Evolutionary conservation across 1,140 invertebrate genomes (phyloP).

Genomic region (Aphelenchoides besseyi): DNA sequence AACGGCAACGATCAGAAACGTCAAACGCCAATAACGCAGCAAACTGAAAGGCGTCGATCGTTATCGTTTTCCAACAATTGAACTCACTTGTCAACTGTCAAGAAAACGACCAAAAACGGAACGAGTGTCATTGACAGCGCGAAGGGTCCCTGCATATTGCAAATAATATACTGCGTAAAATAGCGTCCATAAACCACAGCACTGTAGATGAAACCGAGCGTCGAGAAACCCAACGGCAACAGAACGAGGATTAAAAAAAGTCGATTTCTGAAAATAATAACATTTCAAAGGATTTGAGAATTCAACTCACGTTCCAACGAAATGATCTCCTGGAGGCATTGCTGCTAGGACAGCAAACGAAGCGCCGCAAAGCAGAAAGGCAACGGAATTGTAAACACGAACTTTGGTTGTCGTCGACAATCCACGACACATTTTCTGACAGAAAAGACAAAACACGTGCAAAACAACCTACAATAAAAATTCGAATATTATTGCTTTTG

Average conservation of each 20-base stretch:
- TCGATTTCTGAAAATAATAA: constrained; percentile 13
- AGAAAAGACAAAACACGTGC: constrained; percentile 12
- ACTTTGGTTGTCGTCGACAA: constrained; percentile 29
- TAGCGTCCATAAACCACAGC: constrained; percentile 35
- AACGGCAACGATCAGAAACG: constrained; percentile 21
- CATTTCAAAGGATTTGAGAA: background rate
- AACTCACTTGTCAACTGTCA: constrained; percentile 33
- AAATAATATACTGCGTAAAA: constrained; percentile 40
- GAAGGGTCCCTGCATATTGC: constrained; percentile 35
- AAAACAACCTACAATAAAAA: constrained; percentile 10
- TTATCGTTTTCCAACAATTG: background rate
- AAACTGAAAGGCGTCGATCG: constrained; percentile 19
- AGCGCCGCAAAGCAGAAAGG: constrained; percentile 24
- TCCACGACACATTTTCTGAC: constrained; percentile 10
- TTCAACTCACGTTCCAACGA: background rate
- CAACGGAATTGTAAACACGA: constrained; percentile 32
- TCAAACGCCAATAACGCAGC: constrained; percentile 30
- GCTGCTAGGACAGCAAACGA: constrained; percentile 30
- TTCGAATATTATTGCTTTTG: background rate
- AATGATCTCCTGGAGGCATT: constrained; percentile 23
- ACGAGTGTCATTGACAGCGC: constrained; percentile 31
- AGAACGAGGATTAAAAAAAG: constrained; percentile 27
- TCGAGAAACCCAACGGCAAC: constrained; percentile 33
- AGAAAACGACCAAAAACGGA: constrained; percentile 35
- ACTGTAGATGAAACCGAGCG: constrained; percentile 36